Evolutionary conservation across 1,140 invertebrate species (phyloP).

Genomic region (Drosophila nebulosa): DNA sequence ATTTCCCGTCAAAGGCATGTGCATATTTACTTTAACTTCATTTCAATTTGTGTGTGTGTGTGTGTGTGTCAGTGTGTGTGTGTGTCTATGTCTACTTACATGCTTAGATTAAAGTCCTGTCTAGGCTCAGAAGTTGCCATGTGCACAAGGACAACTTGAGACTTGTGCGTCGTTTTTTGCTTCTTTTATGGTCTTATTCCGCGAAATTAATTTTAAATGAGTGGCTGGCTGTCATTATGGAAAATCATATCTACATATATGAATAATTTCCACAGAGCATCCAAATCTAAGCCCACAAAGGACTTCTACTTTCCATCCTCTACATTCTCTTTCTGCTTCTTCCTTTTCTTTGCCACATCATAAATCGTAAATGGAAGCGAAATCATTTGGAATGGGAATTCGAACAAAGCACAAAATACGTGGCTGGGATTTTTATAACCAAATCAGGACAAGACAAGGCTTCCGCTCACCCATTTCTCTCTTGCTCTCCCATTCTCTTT

Average conservation of each 20-base stretch:
- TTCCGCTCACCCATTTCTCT: too few species aligned
- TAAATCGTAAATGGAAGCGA: not conserved
- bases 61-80: slow-evolving; percentile 25
- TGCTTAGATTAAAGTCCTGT: slow-evolving; percentile 31
- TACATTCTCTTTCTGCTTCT: too few species aligned
- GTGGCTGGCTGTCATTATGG: slow-evolving; percentile 57
- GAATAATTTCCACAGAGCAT: slow-evolving; percentile 39
- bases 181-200: slow-evolving; percentile 46
- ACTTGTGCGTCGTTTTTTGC: slow-evolving; percentile 2
- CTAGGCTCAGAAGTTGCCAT: slow-evolving; percentile 13
- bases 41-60: slow-evolving; percentile 14
- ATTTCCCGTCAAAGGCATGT: slow-evolving; percentile 73
- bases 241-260: slow-evolving; percentile 40
- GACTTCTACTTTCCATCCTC: too few species aligned
- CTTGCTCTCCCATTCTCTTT: not conserved
- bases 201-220: slow-evolving; percentile 76
- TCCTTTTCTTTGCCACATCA: not conserved
- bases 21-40: slow-evolving; percentile 65
- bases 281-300: not conserved
- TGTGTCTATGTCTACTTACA: slow-evolving; percentile 1
- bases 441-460: slow-evolving; percentile 60
- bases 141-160: slow-evolving; percentile 14
- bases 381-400: not conserved
- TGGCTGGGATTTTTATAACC: slow-evolving; percentile 76
- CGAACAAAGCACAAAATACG: slow-evolving; percentile 37